These are phyloP conservation scores for Arvicanthis niloticus DNA, from an alignment of 2,113 vertebrate genomes.

Conservation along the genomic window DNA sequence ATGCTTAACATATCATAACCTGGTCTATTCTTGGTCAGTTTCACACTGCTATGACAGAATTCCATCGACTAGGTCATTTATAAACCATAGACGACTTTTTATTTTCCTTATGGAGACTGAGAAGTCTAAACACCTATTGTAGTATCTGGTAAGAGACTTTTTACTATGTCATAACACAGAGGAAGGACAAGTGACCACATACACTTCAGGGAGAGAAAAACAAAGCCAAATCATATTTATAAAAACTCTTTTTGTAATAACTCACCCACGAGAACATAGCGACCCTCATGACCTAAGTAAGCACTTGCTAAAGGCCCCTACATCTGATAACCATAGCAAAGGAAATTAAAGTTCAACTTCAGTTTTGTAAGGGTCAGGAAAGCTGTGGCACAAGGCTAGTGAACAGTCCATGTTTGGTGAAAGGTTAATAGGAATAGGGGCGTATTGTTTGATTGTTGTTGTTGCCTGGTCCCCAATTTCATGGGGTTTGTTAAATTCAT, in stretches of 20 bases:
- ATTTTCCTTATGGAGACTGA: not conserved
- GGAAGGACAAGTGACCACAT: not conserved
- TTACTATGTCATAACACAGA: too few species aligned
- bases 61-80: not conserved
- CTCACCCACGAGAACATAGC: not conserved
- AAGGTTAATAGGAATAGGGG: not conserved
- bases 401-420: not conserved
- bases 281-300: not conserved
- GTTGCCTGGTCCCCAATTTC: not conserved
- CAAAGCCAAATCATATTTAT: too few species aligned
- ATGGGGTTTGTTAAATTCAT: not conserved
- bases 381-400: not conserved
- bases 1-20: not conserved
- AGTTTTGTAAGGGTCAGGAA: not conserved
- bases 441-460: not conserved
- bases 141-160: too few species aligned
- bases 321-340: not conserved
- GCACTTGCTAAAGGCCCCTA: not conserved
- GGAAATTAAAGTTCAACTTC: not conserved
- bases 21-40: not conserved
- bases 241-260: not conserved
- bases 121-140: not conserved
- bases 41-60: not conserved
- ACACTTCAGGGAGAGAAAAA: not conserved
- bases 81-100: not conserved